Percentiles rank a stretch among this genome's conserved stretches.
These are phyloP conservation scores for Serinus canaria DNA, from an alignment of 2,113 vertebrate species.

Conservation along the genomic window DNA sequence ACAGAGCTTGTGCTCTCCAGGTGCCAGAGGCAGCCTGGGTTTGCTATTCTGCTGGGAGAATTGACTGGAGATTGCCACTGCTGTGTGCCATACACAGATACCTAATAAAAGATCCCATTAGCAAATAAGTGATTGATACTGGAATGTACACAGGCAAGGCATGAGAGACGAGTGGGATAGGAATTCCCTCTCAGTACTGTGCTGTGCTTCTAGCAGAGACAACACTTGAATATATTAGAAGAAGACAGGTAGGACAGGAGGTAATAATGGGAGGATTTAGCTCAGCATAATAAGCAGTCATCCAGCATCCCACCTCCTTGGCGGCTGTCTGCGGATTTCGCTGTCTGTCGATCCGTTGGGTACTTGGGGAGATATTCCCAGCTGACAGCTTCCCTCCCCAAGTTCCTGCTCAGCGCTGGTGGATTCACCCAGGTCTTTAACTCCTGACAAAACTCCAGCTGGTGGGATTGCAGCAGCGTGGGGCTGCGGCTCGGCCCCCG, in stretches of 20 bases:
- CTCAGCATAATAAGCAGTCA: slow-evolving; percentile 54
- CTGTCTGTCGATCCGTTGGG: slow-evolving; percentile 10
- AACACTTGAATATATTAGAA: slow-evolving; percentile 37
- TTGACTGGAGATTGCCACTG: background rate
- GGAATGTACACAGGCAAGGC: background rate
- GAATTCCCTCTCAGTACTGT: slow-evolving; percentile 12
- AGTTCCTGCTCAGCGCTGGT: background rate
- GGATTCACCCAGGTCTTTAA: background rate
- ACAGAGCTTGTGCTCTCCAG: background rate
- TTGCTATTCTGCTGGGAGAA: background rate
- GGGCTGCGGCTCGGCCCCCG: slow-evolving; percentile 24
- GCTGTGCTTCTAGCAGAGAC: background rate
- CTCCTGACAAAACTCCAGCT: background rate
- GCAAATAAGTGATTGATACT: background rate
- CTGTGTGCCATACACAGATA: background rate
- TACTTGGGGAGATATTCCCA: background rate
- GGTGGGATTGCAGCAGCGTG: slow-evolving; percentile 16
- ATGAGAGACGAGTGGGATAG: background rate
- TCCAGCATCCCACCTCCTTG: slow-evolving; percentile 18
- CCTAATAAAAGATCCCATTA: background rate
- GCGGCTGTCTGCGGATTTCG: background rate
- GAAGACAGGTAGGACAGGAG: slow-evolving; percentile 34
- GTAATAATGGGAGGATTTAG: slow-evolving; percentile 49
- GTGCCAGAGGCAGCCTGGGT: background rate
- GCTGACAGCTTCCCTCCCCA: background rate